Evolutionary conservation across 2,113 vertebrate genomes (phyloP), one percentile per base, ranked within the genome.

Genomic region (Panthera leo): DNA sequence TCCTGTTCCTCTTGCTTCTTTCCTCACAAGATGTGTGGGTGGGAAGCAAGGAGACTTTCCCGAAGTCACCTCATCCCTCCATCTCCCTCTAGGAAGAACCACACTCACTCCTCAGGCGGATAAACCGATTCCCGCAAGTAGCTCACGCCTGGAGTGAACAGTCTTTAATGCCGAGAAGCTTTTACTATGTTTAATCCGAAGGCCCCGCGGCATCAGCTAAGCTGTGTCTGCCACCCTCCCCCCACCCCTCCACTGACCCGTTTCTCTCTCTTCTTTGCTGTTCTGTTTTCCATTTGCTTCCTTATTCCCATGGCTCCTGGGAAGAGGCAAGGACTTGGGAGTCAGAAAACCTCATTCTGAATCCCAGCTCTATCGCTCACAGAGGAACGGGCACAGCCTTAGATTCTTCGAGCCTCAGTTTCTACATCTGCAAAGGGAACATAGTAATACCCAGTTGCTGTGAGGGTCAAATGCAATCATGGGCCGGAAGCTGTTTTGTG

Each of bases 401-500:
- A 36, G 29, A 70, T 92, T 85, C 71, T 93, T 55, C 45, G 51
- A 36, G 80, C 75, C 91, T 95, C 67, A 0, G 71, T 89, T 95
- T 95, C 89, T 85, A 61, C 39, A 48, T 84, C 96, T 91, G 78
- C 42, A 78, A 94, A 48, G 48, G 61, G 61, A 86, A 11, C 27
- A 9, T 29, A 82, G 36, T 89, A 87, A 91, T 29, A 25, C 18
- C 48, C 31, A 15, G 42, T 45, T 63, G 48, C 55, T 55, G 7
- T 34, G n/a, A 95, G 68, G 95, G 96, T 93, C 96, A 68, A 79
- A 86, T 80, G 73, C 71, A 23, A 16, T 96, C 68, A 93, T 96
- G 73, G 48, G 42, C 63, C 78, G 95, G 94, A 97, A 89, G 89
- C 53, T 75, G 39, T 55, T 95, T 73, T 63, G 58, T 55, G 89